Conservation (phyloP, 2,888 invertebrate species). For the Limenitis camilla region DNA sequence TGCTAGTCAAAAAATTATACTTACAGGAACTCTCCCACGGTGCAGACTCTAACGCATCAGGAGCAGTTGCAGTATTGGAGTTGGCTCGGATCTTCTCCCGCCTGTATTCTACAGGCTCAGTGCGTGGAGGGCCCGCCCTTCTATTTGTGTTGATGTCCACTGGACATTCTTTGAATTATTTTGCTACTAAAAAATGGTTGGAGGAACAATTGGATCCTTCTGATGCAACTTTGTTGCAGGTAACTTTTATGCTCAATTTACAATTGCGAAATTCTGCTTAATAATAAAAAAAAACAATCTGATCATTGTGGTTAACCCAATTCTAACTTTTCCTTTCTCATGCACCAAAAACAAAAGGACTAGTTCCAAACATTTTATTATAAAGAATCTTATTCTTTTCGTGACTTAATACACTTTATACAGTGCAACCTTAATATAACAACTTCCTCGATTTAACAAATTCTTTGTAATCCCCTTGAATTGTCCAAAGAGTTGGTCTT, state of each 20-base stretch:
- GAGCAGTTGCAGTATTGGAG: constrained; percentile 90
- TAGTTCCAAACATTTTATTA: too few species aligned
- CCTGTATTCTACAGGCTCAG: constrained; percentile 83
- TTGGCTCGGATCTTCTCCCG: constrained; percentile 91
- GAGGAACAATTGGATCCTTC: constrained; percentile 91
- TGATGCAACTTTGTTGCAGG: constrained; percentile 82
- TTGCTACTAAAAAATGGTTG: constrained; percentile 96
- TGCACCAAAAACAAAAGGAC: too few species aligned
- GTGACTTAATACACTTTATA: too few species aligned
- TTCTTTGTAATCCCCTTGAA: too few species aligned
- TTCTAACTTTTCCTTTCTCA: too few species aligned
- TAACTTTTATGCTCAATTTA: constrained; percentile 43
- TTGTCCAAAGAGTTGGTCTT: too few species aligned
- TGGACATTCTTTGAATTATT: constrained; percentile 93
- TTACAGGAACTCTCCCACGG: constrained; percentile 89
- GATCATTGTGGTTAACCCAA: too few species aligned
- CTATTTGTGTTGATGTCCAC: constrained; percentile 93
- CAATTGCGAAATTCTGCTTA: neutral
- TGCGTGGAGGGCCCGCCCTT: constrained; percentile 83
- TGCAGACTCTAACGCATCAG: constrained; percentile 94
- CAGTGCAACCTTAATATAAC: too few species aligned
- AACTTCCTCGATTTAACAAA: too few species aligned
- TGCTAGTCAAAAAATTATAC: neutral
- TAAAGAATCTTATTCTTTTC: too few species aligned
- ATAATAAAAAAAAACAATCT: too few species aligned